phyloP scores from a whole-genome alignment of 1,140 invertebrate genomes.

The Dendroctonus valens region DNA sequence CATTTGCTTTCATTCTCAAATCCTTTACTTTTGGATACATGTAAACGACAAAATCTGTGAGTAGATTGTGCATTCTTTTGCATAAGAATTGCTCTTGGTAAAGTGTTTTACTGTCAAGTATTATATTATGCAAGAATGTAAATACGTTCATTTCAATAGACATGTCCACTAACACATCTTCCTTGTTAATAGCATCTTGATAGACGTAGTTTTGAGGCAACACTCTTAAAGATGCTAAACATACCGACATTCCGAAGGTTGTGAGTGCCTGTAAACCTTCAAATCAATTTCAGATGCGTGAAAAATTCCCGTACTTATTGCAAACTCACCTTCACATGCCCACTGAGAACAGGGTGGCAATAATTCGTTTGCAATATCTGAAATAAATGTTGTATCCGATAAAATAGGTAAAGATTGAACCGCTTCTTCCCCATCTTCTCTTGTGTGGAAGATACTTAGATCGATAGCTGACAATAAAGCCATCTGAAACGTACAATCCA shows the following conservation, averaged over 20 bases:
- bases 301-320: neutral
- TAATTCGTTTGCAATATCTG: slow-evolving; percentile 55
- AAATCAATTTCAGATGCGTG: slow-evolving; percentile 2
- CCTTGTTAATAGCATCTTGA: slow-evolving; percentile 62
- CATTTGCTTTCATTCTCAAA: slow-evolving; percentile 80
- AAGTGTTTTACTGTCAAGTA: slow-evolving; percentile 70
- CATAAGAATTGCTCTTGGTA: slow-evolving; percentile 79
- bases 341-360: slow-evolving; percentile 58
- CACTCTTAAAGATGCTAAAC: slow-evolving; percentile 73
- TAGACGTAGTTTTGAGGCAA: slow-evolving; percentile 52
- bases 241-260: slow-evolving; percentile 77
- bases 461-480: slow-evolving; percentile 83
- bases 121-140: slow-evolving; percentile 68
- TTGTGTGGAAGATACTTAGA: slow-evolving; percentile 70
- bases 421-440: slow-evolving; percentile 65
- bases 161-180: slow-evolving; percentile 71
- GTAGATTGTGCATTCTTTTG: slow-evolving; percentile 76
- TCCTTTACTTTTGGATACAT: slow-evolving; percentile 91
- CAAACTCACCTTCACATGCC: slow-evolving; percentile 52
- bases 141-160: slow-evolving; percentile 82
- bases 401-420: slow-evolving; percentile 72
- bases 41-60: slow-evolving; percentile 90
- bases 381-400: slow-evolving; percentile 64
- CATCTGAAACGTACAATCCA: slow-evolving; percentile 61
- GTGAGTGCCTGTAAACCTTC: slow-evolving; percentile 68